Evolutionary conservation across 1,140 invertebrate genomes (phyloP).

Genomic region (Micrasema longulum): DNA sequence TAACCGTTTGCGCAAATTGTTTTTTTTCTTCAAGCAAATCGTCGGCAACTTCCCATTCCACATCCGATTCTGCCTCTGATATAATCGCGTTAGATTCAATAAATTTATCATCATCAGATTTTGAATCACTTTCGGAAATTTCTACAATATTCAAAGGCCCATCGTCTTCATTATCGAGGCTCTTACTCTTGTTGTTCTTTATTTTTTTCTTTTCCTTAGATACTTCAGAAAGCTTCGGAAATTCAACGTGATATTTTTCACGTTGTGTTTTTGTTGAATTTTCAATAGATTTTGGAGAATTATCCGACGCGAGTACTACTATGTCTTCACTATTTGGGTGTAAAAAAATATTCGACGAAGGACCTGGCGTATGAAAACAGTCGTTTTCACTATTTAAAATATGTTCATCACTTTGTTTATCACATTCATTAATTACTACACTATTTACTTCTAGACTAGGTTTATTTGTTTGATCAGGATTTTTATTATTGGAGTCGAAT

Average conservation of each 20-base stretch:
- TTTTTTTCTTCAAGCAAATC: constrained; percentile 58
- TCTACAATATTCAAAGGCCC: constrained; percentile 64
- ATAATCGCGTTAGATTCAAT: constrained; percentile 65
- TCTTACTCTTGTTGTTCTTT: constrained; percentile 67
- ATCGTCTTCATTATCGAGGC: constrained; percentile 69
- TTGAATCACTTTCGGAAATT: constrained; percentile 60
- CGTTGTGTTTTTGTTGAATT: too few relatives aligned
- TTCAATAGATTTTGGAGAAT: too few relatives aligned
- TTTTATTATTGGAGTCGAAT: too few relatives aligned
- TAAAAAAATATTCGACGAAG: too few relatives aligned
- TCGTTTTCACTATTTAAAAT: too few relatives aligned
- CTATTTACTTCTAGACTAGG: too few relatives aligned
- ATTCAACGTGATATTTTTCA: constrained; percentile 64
- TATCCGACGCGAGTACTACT: too few relatives aligned
- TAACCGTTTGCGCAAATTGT: constrained; percentile 43
- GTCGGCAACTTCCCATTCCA: constrained; percentile 57
- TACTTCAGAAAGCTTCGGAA: constrained; percentile 62
- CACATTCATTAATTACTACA: too few relatives aligned
- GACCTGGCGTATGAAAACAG: too few relatives aligned
- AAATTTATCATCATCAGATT: constrained; percentile 56
- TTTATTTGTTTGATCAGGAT: too few relatives aligned
- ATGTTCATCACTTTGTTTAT: too few relatives aligned
- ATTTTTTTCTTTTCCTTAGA: constrained; percentile 59
- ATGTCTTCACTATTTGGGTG: too few relatives aligned
- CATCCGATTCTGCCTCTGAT: constrained; percentile 70